A percentile compares a stretch with the other conserved stretches of the same genome.
Conservation (phyloP, 2,888 invertebrate genomes). For the Thysanoteuthis rhombus region DNA sequence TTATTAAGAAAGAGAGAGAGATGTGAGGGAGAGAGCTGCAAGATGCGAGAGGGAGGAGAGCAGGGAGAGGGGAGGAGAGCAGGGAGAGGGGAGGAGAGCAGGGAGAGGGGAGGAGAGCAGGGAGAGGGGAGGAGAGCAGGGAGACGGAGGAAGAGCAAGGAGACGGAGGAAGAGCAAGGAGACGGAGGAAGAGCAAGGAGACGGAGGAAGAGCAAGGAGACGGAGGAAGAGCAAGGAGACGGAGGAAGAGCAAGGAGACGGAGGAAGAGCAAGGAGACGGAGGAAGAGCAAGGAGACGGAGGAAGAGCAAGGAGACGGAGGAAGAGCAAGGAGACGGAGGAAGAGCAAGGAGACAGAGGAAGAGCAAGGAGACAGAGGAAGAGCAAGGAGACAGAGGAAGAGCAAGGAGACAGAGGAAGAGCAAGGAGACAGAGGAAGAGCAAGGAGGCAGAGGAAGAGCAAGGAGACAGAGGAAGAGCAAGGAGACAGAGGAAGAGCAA, state of each 20-base stretch:
- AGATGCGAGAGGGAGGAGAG: background rate
- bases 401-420: too few species aligned
- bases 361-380: too few species aligned
- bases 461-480: background rate
- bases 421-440: too few species aligned
- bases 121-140: background rate
- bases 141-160: too few species aligned
- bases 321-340: background rate
- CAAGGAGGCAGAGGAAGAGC: background rate
- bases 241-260: background rate
- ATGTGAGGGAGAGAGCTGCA: background rate
- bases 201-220: background rate
- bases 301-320: fast-evolving
- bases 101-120: background rate
- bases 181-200: background rate
- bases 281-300: background rate
- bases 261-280: background rate
- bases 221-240: background rate
- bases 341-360: too few species aligned
- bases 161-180: background rate
- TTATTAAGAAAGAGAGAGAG: background rate
- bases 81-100: background rate
- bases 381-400: background rate
- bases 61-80: too few species aligned
- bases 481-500: background rate